Conservation (phyloP, 2,113 vertebrate genomes). For the Eulacestoma nigropectus region DNA sequence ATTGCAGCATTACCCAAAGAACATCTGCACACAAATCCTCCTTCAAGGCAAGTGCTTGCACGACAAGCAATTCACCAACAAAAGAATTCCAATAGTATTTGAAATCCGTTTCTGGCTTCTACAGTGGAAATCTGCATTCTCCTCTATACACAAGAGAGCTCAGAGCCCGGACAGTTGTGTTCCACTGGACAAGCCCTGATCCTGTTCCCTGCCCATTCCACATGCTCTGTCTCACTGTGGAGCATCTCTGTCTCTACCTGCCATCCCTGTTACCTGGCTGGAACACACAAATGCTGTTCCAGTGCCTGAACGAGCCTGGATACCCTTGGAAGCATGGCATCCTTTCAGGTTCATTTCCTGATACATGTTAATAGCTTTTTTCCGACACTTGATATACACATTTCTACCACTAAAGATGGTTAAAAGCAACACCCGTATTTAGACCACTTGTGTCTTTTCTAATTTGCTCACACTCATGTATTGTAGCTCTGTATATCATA, state of each 20-base stretch:
- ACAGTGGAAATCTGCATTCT: neutral
- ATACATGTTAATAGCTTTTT: neutral
- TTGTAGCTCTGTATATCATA: neutral
- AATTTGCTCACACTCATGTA: neutral
- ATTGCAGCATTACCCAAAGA: neutral
- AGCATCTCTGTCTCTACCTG: neutral
- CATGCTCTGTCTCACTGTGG: neutral
- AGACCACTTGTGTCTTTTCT: neutral
- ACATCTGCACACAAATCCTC: slow-evolving; percentile 6
- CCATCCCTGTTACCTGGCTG: neutral
- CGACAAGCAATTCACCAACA: neutral
- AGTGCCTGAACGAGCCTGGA: neutral
- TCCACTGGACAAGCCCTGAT: neutral
- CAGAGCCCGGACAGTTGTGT: neutral
- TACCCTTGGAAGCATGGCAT: neutral
- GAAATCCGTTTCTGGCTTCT: neutral
- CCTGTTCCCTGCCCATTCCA: neutral
- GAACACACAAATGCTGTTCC: neutral
- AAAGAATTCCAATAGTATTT: neutral
- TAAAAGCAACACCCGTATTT: neutral
- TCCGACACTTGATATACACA: neutral
- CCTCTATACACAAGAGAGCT: neutral
- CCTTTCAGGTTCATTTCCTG: neutral
- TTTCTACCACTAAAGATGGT: neutral
- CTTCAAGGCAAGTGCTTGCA: slow-evolving; percentile 15